Conservation (phyloP, 2,113 vertebrate species). For the Sisor rabdophorus region DNA sequence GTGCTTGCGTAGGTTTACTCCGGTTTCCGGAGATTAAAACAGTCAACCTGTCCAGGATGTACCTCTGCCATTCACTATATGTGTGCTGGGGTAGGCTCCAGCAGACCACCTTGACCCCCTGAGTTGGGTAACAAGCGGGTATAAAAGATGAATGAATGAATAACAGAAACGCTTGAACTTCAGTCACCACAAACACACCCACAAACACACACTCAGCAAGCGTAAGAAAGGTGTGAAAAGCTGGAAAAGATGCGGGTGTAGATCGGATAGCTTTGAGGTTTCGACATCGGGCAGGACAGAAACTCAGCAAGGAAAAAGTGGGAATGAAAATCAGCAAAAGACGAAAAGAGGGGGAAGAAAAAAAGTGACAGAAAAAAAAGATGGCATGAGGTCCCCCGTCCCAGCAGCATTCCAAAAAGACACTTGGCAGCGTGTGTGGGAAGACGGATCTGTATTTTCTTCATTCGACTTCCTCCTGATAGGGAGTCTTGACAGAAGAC, state of each 20-base stretch:
- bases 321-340: neutral
- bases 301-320: neutral
- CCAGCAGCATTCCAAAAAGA: constrained; percentile 44
- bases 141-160: too few species aligned
- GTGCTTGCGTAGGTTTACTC: too few species aligned
- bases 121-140: too few species aligned
- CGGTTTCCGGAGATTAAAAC: too few species aligned
- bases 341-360: neutral
- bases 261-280: constrained; percentile 13
- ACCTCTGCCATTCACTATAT: too few species aligned
- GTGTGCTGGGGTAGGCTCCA: too few species aligned
- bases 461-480: constrained; percentile 34
- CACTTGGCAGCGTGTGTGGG: constrained; percentile 45
- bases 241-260: neutral
- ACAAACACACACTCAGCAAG: constrained; percentile 4
- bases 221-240: neutral
- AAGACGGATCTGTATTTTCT: constrained; percentile 40
- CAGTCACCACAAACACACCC: neutral
- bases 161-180: neutral
- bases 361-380: constrained; percentile 27
- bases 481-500: constrained; percentile 24
- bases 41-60: too few species aligned
- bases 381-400: constrained; percentile 36
- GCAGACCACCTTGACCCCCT: too few species aligned
- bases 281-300: neutral